Evolutionary conservation across 2,797 vertebrate genomes (phyloP), one percentile per base, ranked within the genome.

Genomic region (Gambusia yucatana): DNA sequence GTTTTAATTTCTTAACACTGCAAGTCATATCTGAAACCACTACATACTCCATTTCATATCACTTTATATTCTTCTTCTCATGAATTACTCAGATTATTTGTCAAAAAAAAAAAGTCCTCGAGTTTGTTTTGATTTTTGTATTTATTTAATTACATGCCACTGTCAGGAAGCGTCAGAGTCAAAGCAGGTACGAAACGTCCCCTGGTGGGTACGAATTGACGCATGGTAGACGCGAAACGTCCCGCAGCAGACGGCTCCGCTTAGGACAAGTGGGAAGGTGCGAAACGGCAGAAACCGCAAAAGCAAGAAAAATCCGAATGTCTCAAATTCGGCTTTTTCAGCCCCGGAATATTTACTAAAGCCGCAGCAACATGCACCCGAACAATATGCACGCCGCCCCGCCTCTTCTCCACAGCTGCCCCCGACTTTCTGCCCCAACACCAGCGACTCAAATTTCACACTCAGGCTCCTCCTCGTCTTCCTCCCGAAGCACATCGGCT

Each of bases 381-480:
- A 14, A 86, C 67, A 84, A 47, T 6, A 5, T 11, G 67, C 47
- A 43, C 11, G 20, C 46, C 44, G 84, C 84, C 65, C 70, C 82
- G 84, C 90, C 83, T 72, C 86, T 44, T 22, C 83, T 82, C 84
- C 84, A 86, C 89, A 93, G 91, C 91, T 92, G 79, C 82, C 83
- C 74, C 83, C 1, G 88, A 91, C 92, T 92, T 86, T 83, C 78
- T 61, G 78, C 79, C 81, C 85, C 55, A 20, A 84, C 91, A 90
- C 81, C 90, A 84, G 82, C 69, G 94, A 93, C 92, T 96, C 96
- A 88, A 52, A 88, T 96, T 96, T 96, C 96, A 95, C 92, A 85
- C 82, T 48, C 82, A 91, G 92, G 94, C 96, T 95, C 96, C 96
- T 95, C 96, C 96, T 96, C 89, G 92, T 93, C 96, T 92, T 95